Evolutionary conservation across 2,113 vertebrate genomes (phyloP).

Genomic region (Daboia siamensis): DNA sequence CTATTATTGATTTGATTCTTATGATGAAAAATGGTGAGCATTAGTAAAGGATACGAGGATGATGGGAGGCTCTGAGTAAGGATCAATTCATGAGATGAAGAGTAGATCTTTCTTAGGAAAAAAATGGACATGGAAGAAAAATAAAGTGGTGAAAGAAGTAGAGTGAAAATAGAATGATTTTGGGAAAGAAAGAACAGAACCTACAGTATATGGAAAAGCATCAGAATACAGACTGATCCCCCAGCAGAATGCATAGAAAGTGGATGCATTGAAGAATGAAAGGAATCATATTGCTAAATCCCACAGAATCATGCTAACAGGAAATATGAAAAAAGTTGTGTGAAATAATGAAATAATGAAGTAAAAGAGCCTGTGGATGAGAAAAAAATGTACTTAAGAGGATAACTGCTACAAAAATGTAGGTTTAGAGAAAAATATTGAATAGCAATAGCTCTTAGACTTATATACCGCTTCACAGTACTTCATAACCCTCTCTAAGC

Average conservation of each 20-base stretch:
- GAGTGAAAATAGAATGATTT: too few relatives aligned
- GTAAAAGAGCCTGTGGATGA: not conserved
- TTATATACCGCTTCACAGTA: not conserved
- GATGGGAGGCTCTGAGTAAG: not conserved
- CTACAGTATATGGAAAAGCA: too few relatives aligned
- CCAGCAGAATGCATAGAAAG: too few relatives aligned
- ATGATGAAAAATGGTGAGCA: not conserved
- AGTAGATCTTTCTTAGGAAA: not conserved
- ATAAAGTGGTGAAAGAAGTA: not conserved
- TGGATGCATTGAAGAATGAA: too few relatives aligned
- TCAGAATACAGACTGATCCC: too few relatives aligned
- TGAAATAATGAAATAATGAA: not conserved
- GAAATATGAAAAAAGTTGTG: not conserved
- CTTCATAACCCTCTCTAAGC: not conserved
- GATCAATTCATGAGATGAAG: not conserved
- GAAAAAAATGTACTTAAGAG: not conserved
- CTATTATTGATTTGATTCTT: not conserved
- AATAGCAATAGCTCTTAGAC: not conserved
- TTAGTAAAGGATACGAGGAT: not conserved
- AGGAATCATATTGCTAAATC: too few relatives aligned
- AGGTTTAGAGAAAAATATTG: not conserved
- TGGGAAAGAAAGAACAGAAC: too few relatives aligned
- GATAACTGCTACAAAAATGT: not conserved
- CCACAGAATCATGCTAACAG: not conserved
- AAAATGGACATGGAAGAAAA: not conserved